Evolutionary conservation across 2,888 invertebrate species (phyloP).

Genomic region (Camponotus fellah): DNA sequence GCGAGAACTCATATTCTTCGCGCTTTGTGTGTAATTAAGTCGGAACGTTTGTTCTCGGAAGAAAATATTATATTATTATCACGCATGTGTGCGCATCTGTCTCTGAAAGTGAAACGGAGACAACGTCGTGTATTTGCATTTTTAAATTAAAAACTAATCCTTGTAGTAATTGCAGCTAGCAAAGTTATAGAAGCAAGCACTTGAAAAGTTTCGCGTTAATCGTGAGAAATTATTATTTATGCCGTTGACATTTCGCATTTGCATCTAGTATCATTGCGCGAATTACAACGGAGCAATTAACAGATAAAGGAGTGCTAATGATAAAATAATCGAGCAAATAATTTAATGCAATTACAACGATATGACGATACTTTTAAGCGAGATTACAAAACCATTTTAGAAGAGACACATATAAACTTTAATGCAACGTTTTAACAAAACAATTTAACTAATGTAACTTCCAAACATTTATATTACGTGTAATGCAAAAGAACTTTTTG

Average conservation of each 20-base stretch:
- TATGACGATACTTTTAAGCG: background rate
- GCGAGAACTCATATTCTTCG: background rate
- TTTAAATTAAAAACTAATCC: slow-evolving; percentile 32
- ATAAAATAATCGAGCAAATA: background rate
- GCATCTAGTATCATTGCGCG: background rate
- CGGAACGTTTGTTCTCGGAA: background rate
- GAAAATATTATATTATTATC: slow-evolving; percentile 38
- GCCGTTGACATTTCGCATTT: background rate
- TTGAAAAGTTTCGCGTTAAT: slow-evolving; percentile 12
- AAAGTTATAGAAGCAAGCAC: background rate
- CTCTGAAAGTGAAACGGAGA: background rate
- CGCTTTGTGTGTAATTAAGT: slow-evolving; percentile 8
- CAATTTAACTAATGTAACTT: background rate
- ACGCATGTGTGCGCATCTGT: background rate
- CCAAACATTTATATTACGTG: background rate
- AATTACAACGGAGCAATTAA: background rate
- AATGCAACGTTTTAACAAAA: background rate
- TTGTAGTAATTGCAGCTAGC: slow-evolving; percentile 20
- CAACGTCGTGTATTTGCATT: slow-evolving; percentile 19
- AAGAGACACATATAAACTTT: background rate
- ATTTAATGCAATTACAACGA: background rate
- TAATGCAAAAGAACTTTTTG: background rate
- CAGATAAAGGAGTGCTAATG: background rate
- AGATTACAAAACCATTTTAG: background rate
- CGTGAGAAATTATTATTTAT: slow-evolving; percentile 33